A percentile compares a stretch with the other conserved stretches of the same genome.
These are phyloP conservation scores for Oasisia sp. DNA, from an alignment of 2,888 invertebrate species.

Conservation along the genomic window DNA sequence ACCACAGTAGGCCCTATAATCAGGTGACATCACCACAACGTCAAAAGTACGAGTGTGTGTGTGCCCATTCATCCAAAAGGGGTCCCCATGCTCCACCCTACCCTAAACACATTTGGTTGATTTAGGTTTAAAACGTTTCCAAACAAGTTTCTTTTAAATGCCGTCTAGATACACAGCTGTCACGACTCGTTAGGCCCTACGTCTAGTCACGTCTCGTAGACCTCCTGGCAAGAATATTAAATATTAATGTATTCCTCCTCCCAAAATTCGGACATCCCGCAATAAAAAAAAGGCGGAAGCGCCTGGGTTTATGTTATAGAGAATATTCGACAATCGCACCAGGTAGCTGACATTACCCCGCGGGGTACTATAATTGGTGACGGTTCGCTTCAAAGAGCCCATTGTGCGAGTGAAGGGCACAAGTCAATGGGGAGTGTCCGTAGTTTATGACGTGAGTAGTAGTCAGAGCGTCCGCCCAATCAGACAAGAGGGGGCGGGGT, in stretches of 20 bases:
- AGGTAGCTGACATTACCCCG: neutral
- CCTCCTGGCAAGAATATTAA: neutral
- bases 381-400: neutral
- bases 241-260: neutral
- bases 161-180: too few relatives aligned
- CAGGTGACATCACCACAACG: too few relatives aligned
- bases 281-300: neutral
- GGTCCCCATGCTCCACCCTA: too few relatives aligned
- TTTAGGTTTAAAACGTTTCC: too few relatives aligned
- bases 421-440: conserved; percentile 3
- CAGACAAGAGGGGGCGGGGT: neutral
- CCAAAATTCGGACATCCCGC: neutral
- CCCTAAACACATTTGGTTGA: too few relatives aligned
- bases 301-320: neutral
- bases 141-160: too few relatives aligned
- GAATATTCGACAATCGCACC: neutral
- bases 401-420: neutral
- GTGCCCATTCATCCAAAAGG: too few relatives aligned
- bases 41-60: too few relatives aligned
- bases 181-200: neutral
- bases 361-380: neutral
- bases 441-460: neutral
- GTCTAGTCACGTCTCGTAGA: neutral
- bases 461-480: neutral
- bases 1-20: too few relatives aligned